phyloP scores from a whole-genome alignment of 2,888 invertebrate genomes.

The Tetragonula carbonaria region DNA sequence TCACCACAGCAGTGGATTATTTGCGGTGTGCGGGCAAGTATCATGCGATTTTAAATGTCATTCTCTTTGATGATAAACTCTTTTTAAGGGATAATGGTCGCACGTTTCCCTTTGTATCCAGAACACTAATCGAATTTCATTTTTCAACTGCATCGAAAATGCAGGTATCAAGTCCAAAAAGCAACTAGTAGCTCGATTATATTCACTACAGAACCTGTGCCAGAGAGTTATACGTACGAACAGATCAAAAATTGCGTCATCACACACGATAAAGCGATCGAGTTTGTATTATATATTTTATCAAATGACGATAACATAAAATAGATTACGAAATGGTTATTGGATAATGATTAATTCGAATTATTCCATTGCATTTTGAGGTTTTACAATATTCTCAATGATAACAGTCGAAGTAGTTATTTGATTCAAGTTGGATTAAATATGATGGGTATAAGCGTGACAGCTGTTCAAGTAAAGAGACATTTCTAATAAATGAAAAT shows the following conservation, averaged over 20 bases:
- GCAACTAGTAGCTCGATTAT: background rate
- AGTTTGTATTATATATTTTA: conserved; percentile 19
- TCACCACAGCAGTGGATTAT: conserved; percentile 53
- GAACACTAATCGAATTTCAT: background rate
- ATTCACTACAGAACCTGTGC: background rate
- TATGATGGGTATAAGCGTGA: conserved; percentile 21
- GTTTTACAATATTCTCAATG: conserved; percentile 14
- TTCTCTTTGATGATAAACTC: background rate
- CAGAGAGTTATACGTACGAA: background rate
- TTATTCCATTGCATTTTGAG: background rate
- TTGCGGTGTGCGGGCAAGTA: conserved; percentile 41
- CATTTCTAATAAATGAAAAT: background rate
- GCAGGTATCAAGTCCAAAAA: background rate
- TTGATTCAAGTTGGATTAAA: conserved; percentile 18
- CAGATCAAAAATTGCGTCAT: conserved; percentile 7
- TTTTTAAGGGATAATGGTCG: background rate
- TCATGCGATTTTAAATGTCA: background rate
- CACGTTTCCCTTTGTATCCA: background rate
- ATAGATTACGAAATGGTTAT: background rate
- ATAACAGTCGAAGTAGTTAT: conserved; percentile 2
- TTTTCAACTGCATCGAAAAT: background rate
- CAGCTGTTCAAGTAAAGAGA: conserved; percentile 26
- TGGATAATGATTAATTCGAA: background rate
- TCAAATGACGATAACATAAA: background rate
- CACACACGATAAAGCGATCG: conserved; percentile 22